A percentile compares a stretch with the other conserved stretches of the same genome.
Evolutionary conservation across 2,888 invertebrate genomes (phyloP).

Genomic region (Drosophila mulleri): DNA sequence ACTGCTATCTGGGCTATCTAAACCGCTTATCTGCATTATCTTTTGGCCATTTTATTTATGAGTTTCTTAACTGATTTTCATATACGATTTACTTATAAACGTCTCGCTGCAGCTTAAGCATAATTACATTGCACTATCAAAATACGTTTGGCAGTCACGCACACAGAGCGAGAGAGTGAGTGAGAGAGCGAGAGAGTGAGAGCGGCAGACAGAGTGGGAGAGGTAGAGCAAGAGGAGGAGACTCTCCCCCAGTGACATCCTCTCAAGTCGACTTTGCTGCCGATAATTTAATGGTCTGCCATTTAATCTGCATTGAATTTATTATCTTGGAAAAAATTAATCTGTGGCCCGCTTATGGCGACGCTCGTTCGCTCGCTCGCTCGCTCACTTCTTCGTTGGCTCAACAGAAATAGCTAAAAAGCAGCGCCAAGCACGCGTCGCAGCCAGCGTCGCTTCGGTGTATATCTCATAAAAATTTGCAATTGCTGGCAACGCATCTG

Average conservation of each 20-base stretch:
- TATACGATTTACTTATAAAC: conserved; percentile 20
- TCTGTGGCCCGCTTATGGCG: conserved; percentile 76
- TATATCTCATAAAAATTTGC: conserved; percentile 77
- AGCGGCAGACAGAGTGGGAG: not conserved
- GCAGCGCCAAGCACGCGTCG: conserved; percentile 67
- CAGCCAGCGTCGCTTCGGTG: conserved; percentile 10
- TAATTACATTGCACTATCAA: conserved; percentile 37
- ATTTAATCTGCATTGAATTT: conserved; percentile 81
- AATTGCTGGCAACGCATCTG: conserved; percentile 71
- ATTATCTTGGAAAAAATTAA: conserved; percentile 78
- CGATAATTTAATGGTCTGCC: conserved; percentile 80
- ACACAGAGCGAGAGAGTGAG: not conserved
- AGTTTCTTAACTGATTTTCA: conserved; percentile 26
- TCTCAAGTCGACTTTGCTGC: conserved; percentile 39
- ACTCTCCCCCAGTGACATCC: not conserved
- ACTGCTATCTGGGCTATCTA: not conserved
- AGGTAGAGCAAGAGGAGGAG: not conserved
- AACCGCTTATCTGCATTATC: conserved; percentile 1
- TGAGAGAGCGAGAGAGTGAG: not conserved
- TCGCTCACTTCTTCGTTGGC: conserved; percentile 7
- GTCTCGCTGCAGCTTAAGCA: conserved; percentile 13
- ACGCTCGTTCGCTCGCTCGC: conserved; percentile 34
- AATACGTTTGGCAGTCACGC: conserved; percentile 21
- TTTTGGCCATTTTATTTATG: conserved; percentile 10
- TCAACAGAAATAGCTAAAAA: conserved; percentile 72